phyloP scores from a whole-genome alignment of 1,140 invertebrate genomes.

The Sarcophaga peregrina region DNA sequence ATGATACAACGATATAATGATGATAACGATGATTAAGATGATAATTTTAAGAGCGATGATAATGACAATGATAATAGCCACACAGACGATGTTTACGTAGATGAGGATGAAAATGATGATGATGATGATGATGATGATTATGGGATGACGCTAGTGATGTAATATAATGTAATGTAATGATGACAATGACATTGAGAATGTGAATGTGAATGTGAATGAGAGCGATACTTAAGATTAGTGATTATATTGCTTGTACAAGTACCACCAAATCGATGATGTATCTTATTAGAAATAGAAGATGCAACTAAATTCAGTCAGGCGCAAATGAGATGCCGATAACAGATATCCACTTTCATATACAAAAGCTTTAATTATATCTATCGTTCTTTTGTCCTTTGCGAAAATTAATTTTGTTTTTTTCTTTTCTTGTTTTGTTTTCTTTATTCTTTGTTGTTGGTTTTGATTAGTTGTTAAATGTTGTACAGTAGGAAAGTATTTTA shows the following conservation, averaged over 20 bases:
- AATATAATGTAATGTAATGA: not conserved
- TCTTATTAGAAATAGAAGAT: not conserved
- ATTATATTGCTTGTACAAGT: constrained; percentile 31
- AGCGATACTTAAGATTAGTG: constrained; percentile 1
- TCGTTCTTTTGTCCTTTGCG: too few species aligned
- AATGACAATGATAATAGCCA: not conserved
- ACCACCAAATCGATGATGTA: not conserved
- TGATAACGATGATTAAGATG: not conserved
- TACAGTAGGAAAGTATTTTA: not conserved
- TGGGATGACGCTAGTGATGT: not conserved
- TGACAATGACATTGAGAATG: not conserved
- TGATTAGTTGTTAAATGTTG: not conserved
- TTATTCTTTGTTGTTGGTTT: too few species aligned
- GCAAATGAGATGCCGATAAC: constrained; percentile 17
- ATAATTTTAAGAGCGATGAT: not conserved
- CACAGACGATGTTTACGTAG: not conserved
- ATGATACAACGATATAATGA: not conserved
- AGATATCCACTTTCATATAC: not conserved
- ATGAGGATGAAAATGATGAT: not conserved
- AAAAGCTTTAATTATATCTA: not conserved
- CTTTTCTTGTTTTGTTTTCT: too few species aligned
- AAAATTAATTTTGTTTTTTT: not conserved
- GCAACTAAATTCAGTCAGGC: constrained; percentile 40
- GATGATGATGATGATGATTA: not conserved
- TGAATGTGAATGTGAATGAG: not conserved